Conservation (phyloP, 2,113 vertebrate species). For the Saguinus midas region DNA sequence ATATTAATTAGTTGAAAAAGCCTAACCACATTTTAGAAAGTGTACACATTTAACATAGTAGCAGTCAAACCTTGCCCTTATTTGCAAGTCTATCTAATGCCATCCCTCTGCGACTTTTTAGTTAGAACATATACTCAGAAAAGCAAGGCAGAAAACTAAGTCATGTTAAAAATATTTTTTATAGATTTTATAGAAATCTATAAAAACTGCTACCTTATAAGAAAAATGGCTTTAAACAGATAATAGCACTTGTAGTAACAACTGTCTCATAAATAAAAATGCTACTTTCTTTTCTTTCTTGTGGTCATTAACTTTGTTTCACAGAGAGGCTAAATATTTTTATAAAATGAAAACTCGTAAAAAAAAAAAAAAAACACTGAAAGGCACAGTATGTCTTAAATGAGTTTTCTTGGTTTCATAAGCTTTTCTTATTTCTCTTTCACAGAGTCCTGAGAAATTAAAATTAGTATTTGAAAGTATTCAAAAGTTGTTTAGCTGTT, state of each 20-base stretch:
- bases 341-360: slow-evolving; percentile 83
- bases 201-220: slow-evolving; percentile 33
- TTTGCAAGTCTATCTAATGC: background rate
- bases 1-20: background rate
- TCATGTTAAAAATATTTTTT: slow-evolving; percentile 29
- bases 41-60: background rate
- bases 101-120: background rate
- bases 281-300: slow-evolving; percentile 88
- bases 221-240: slow-evolving; percentile 75
- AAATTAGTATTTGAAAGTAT: slow-evolving; percentile 90
- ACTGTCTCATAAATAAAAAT: slow-evolving; percentile 81
- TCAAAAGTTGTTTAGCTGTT: slow-evolving; percentile 80
- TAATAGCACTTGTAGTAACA: slow-evolving; percentile 75
- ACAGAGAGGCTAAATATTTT: slow-evolving; percentile 79
- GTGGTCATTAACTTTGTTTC: slow-evolving; percentile 84
- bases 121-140: background rate
- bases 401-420: slow-evolving; percentile 88
- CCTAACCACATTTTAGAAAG: background rate
- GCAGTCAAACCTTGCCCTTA: slow-evolving; percentile 36
- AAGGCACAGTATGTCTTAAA: slow-evolving; percentile 83
- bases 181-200: background rate
- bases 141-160: slow-evolving; percentile 21
- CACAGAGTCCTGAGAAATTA: slow-evolving; percentile 83
- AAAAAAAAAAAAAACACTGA: slow-evolving; percentile 81
- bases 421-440: slow-evolving; percentile 89